A percentile compares a stretch with the other conserved stretches of the same genome.
Evolutionary conservation across 2,113 vertebrate species (phyloP).

Genomic region (Myrmecophaga tridactyla): DNA sequence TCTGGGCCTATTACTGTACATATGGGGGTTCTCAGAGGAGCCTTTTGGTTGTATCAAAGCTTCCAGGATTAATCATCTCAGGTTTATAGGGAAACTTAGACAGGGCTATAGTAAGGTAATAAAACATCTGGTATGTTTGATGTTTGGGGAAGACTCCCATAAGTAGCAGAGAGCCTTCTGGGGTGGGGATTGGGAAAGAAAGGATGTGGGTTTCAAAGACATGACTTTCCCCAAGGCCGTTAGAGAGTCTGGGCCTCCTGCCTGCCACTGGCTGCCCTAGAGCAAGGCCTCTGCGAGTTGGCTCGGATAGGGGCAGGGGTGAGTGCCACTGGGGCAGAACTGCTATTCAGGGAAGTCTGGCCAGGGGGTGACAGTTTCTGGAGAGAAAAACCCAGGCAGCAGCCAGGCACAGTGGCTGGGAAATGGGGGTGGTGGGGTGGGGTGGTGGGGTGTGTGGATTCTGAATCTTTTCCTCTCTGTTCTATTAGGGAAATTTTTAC

Average conservation of each 20-base stretch:
- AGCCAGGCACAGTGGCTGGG: neutral
- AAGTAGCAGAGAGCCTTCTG: neutral
- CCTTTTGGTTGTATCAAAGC: neutral
- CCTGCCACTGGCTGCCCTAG: neutral
- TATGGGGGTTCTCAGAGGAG: neutral
- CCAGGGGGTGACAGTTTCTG: neutral
- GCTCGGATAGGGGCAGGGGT: neutral
- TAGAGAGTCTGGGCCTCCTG: neutral
- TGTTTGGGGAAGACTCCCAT: constrained; percentile 22
- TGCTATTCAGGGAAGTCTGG: neutral
- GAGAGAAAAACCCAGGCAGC: neutral
- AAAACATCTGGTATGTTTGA: neutral
- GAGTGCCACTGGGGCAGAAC: neutral
- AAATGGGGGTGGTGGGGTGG: rapidly evolving
- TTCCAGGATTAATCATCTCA: neutral
- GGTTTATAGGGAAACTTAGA: constrained; percentile 34
- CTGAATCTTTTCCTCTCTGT: neutral
- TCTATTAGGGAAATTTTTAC: neutral
- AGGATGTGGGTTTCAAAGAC: neutral
- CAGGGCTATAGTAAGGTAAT: neutral
- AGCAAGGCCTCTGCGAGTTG: neutral
- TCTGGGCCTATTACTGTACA: neutral
- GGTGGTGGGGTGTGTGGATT: neutral
- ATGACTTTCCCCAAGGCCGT: neutral
- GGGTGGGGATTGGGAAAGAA: neutral